Conservation (phyloP, 2,797 vertebrate species). For the Coluber constrictor region DNA sequence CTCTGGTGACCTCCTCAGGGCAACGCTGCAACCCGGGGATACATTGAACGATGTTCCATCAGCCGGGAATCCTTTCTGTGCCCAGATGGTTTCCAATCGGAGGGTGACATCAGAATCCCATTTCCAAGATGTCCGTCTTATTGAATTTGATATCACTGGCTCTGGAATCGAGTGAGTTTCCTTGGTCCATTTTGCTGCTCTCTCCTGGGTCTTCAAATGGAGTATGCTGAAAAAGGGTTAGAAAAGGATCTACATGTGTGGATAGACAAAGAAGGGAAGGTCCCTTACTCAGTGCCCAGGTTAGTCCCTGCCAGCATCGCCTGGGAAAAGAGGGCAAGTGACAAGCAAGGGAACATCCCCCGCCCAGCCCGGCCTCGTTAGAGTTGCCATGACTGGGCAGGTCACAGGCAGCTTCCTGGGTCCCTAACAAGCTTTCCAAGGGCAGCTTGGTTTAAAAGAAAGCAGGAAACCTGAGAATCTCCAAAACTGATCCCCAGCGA, state of each 20-base stretch:
- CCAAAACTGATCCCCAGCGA: background rate
- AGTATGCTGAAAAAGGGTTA: background rate
- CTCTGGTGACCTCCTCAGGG: accelerated
- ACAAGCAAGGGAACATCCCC: background rate
- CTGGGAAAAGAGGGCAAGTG: background rate
- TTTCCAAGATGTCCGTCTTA: constrained; percentile 92
- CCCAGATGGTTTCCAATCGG: constrained; percentile 76
- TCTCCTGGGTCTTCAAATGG: too few species aligned
- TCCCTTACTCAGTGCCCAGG: background rate
- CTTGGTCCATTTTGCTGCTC: background rate
- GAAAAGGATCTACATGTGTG: background rate
- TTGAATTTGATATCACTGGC: constrained; percentile 83
- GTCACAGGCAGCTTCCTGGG: background rate
- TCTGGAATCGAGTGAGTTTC: constrained; percentile 83
- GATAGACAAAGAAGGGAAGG: background rate
- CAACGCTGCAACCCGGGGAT: background rate
- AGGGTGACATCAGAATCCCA: constrained; percentile 80
- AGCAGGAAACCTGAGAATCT: too few species aligned
- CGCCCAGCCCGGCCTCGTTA: background rate
- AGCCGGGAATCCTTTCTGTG: constrained; percentile 74
- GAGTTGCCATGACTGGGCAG: background rate
- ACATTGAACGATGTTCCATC: constrained; percentile 51
- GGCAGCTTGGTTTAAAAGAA: background rate
- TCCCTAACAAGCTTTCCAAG: background rate
- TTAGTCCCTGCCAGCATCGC: background rate